Conservation (phyloP, 2,113 vertebrate genomes). For the Etheostoma cragini region DNA sequence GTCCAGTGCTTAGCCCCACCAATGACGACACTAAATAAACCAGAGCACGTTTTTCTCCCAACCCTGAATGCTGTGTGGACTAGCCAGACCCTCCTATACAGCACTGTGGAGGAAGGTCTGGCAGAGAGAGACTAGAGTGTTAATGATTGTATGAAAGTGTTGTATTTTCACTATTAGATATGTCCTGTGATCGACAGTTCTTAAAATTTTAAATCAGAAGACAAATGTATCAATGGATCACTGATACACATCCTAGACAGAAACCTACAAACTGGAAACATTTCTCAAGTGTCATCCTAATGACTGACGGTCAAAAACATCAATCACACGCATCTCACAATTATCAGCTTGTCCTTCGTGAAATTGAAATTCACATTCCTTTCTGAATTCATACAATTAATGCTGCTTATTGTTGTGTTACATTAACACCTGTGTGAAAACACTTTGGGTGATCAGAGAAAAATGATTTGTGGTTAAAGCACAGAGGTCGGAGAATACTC, state of each 20-base stretch:
- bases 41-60: too few species aligned
- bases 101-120: too few species aligned
- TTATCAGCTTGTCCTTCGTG: not conserved
- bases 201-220: too few species aligned
- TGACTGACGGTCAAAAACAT: not conserved
- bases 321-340: not conserved
- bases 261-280: not conserved
- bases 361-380: not conserved
- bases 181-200: too few species aligned
- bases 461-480: slow-evolving; percentile 48
- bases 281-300: not conserved
- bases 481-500: slow-evolving; percentile 4
- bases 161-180: not conserved
- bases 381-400: not conserved
- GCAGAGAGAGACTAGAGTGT: too few species aligned
- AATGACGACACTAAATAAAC: too few species aligned
- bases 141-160: too few species aligned
- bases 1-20: too few species aligned
- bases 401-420: not conserved
- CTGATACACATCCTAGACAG: too few species aligned
- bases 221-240: not conserved
- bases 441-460: not conserved
- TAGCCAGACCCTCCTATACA: too few species aligned
- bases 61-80: too few species aligned
- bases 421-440: not conserved